Evolutionary conservation across 1,140 invertebrate genomes (phyloP), one percentile per base, ranked within the genome.

Genomic region (Gonatopus flavifemur): DNA sequence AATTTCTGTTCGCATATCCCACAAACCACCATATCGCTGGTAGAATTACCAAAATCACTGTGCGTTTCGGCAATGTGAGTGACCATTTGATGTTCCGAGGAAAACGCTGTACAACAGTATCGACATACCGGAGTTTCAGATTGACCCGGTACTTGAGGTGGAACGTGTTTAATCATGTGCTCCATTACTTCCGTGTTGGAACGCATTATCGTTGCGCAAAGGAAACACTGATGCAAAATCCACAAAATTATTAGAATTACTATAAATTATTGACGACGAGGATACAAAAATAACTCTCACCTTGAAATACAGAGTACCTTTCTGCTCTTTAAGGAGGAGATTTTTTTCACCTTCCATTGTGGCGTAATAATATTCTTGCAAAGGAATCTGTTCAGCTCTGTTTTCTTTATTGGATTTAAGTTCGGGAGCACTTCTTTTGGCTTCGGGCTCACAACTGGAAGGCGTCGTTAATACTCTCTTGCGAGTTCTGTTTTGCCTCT

Each of bases 81-180:
- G 5, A 54, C 49, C 58, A 76, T 68, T 39, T 76, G 75, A 57
- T 76, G 71, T 16, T 69, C 67, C 0, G 76, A 68, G 1, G 74
- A 76, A 31, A 79, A 74, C 4, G 73, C 68, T 10, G 72, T 68
- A 37, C 75, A 78, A 42, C 76, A 78, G 28, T 78, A 78, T 6
- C 70, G 67, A 22, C 76, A 78, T 6, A 76, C 72, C 1, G 66
- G 61, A 10, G 64, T 63, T 13, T 78, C 67, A 1, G 59, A 57
- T 56, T 76, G 72, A 24, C 66, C 70, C 0, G 75, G 71, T 18
- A 76, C 69, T 52, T 67, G 63, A 1, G 73, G 64, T 4, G 75
- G 75, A 37, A 84, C 84, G 65, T 92, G 89, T 5, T 70, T 75
- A 36, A 86, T 84, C 49, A 90, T 69, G 68, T 92, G 89, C 7